These are phyloP conservation scores for Psittacula derbiana DNA, from an alignment of 2,797 vertebrate genomes.

Conservation along the genomic window DNA sequence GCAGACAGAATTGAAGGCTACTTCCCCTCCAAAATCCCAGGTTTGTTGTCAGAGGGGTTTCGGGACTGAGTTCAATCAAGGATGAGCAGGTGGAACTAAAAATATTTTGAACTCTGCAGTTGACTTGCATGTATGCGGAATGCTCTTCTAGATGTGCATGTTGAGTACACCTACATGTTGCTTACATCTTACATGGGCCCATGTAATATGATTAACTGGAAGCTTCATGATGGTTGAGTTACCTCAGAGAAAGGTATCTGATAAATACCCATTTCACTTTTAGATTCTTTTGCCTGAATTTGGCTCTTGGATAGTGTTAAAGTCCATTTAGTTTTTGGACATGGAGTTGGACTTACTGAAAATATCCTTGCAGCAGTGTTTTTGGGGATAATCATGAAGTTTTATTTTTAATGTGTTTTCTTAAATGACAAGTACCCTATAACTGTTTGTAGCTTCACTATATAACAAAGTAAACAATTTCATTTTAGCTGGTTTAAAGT, in stretches of 20 bases:
- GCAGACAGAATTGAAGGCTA: not conserved
- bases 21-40: not conserved
- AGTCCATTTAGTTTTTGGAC: not conserved
- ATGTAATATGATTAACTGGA: too few relatives aligned
- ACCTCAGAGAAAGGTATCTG: not conserved
- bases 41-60: not conserved
- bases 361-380: not conserved
- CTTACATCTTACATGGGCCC: not conserved
- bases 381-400: not conserved
- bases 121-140: not conserved
- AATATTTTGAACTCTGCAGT: accelerated
- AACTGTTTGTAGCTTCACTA: not conserved
- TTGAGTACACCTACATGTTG: accelerated
- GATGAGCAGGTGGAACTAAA: not conserved
- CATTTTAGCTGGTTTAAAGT: not conserved
- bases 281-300: not conserved
- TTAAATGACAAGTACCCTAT: not conserved
- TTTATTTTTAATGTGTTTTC: not conserved
- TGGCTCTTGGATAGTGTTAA: not conserved
- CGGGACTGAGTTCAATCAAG: not conserved
- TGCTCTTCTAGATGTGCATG: accelerated
- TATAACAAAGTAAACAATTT: not conserved
- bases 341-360: not conserved
- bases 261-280: not conserved
- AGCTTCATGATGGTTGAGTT: not conserved